Percentiles rank a stretch among this genome's conserved stretches.
Conservation (phyloP, 2,888 invertebrate genomes). For the Melieria crassipennis region DNA sequence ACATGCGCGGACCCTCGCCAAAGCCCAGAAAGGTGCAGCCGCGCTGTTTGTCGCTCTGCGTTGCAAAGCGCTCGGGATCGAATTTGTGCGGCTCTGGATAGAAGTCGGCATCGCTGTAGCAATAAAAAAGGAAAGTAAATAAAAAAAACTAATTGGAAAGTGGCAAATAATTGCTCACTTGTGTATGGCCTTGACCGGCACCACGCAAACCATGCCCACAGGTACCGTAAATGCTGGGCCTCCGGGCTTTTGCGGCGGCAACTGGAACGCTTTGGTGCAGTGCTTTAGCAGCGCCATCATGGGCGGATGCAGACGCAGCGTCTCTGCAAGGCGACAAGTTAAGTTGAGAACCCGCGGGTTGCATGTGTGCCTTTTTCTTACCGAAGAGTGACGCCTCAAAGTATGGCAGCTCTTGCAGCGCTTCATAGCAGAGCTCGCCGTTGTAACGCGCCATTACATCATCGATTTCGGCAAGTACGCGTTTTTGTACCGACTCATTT, state of each 20-base stretch:
- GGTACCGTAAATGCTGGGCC: slow-evolving; percentile 32
- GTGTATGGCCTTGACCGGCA: slow-evolving; percentile 56
- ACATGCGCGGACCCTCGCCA: slow-evolving; percentile 58
- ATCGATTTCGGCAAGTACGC: slow-evolving; percentile 50
- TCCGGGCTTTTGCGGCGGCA: slow-evolving; percentile 45
- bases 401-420: slow-evolving; percentile 49
- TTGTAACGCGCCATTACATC: slow-evolving; percentile 42
- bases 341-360: background rate
- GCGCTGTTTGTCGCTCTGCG: slow-evolving; percentile 36
- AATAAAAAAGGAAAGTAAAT: background rate
- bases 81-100: slow-evolving; percentile 49
- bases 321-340: slow-evolving; percentile 44
- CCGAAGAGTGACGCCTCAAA: slow-evolving; percentile 52
- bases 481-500: slow-evolving; percentile 45
- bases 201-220: slow-evolving; percentile 48
- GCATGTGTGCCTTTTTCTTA: slow-evolving; percentile 19
- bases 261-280: slow-evolving; percentile 49
- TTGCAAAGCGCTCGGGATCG: slow-evolving; percentile 50
- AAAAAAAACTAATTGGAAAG: background rate
- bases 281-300: slow-evolving; percentile 55
- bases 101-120: slow-evolving; percentile 48
- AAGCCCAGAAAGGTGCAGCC: slow-evolving; percentile 53
- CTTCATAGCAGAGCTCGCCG: slow-evolving; percentile 44
- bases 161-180: slow-evolving; percentile 43
- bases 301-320: slow-evolving; percentile 53